Conservation (phyloP, 2,888 invertebrate species). For the Pedicia rivosa region DNA sequence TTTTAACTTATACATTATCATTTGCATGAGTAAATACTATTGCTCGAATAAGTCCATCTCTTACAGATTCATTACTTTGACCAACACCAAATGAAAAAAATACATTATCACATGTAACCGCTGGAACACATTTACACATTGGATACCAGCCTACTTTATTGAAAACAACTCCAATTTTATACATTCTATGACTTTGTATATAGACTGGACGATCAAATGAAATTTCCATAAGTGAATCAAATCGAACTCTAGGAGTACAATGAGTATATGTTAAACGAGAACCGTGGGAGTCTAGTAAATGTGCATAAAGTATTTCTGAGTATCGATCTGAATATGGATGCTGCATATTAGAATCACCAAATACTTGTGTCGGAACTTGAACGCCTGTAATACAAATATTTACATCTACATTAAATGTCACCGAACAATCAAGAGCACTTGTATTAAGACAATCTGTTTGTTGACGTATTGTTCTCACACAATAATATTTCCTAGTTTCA, state of each 20-base stretch:
- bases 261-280: constrained; percentile 68
- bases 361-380: constrained; percentile 58
- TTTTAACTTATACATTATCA: no score
- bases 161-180: constrained; percentile 67
- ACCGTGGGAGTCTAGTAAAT: constrained; percentile 64
- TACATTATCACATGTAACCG: constrained; percentile 50
- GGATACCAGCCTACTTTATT: constrained; percentile 74
- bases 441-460: constrained; percentile 59
- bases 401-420: constrained; percentile 66
- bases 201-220: constrained; percentile 66
- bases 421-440: constrained; percentile 57
- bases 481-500: constrained; percentile 46
- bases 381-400: constrained; percentile 56
- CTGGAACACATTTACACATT: constrained; percentile 52
- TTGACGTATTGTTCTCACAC: constrained; percentile 46
- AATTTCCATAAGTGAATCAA: constrained; percentile 57
- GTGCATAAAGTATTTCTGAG: constrained; percentile 65
- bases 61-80: constrained; percentile 48
- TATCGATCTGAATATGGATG: constrained; percentile 29
- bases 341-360: constrained; percentile 19
- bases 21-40: constrained; percentile 47
- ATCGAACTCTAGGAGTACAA: constrained; percentile 61
- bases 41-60: constrained; percentile 62
- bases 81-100: constrained; percentile 63
- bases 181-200: constrained; percentile 51